A percentile compares a stretch with the other conserved stretches of the same genome.
These are phyloP conservation scores for Ciona savignyi DNA, from an alignment of 23 tunicate genomes.

Conservation along the genomic window DNA sequence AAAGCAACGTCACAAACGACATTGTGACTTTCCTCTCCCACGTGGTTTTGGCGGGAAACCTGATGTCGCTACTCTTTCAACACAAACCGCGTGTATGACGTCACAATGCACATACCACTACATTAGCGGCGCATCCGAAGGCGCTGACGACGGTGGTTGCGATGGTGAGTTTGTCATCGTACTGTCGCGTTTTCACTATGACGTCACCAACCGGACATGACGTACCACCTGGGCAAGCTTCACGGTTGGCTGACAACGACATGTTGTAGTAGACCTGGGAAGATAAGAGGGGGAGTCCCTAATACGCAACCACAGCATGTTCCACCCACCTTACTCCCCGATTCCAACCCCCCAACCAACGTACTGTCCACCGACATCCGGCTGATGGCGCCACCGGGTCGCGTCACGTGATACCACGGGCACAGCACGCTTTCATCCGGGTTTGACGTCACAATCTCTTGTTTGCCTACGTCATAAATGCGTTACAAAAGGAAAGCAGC, in stretches of 20 bases:
- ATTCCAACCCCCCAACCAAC: constrained; percentile 24
- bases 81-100: too few relatives aligned
- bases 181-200: constrained; percentile 67
- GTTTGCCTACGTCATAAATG: too few relatives aligned
- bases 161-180: constrained; percentile 61
- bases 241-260: constrained; percentile 55
- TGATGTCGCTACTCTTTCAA: too few relatives aligned
- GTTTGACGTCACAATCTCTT: constrained; percentile 62
- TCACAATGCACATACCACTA: constrained; percentile 25
- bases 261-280: constrained; percentile 70
- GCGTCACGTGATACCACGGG: constrained; percentile 44
- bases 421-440: constrained; percentile 51
- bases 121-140: constrained; percentile 66
- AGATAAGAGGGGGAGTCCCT: too few relatives aligned
- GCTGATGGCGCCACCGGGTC: constrained; percentile 13
- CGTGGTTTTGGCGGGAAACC: too few relatives aligned
- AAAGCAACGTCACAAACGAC: too few relatives aligned
- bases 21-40: too few relatives aligned
- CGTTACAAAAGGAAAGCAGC: too few relatives aligned
- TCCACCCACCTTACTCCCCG: constrained; percentile 35
- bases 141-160: constrained; percentile 51
- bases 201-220: constrained; percentile 60
- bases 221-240: constrained; percentile 24
- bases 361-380: constrained; percentile 12
- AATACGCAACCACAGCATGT: too few relatives aligned